Base-by-base conservation (phyloP, 2,797 vertebrate genomes). In the Muraenolepis orangiensis region DNA sequence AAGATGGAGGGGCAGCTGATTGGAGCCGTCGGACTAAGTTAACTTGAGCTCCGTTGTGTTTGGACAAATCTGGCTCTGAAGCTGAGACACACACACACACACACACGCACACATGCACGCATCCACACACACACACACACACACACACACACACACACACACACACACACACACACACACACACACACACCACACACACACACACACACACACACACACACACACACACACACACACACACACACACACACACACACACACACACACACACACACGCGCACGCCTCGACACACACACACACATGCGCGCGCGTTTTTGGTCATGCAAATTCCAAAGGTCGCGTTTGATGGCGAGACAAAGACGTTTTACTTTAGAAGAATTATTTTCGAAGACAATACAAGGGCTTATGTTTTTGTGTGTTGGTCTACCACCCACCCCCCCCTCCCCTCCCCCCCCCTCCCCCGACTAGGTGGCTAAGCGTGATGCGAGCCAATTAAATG, bases 401-500 rank as follows among this genome's bases (percentile, higher is more conserved):
- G 57, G n/a, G n/a, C 12, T n/a, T 61, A 8, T 34, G 32, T 34
- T 3, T 34, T 3, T 34, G 32, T 34, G 32, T 34, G 32, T n/a
- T n/a, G n/a, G n/a, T n/a, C n/a, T n/a, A n/a, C n/a, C n/a, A n/a
- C n/a, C n/a, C n/a, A n/a, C n/a, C n/a, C n/a, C n/a, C n/a, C n/a
- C n/a, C n/a, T n/a, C n/a, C n/a, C n/a, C n/a, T n/a, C n/a, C n/a
- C n/a, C n/a, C n/a, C n/a, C 57, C n/a, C 32, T 4, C 61, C 10
- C 61, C n/a, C 68, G 16, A 36, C 68, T 29, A 85, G 70, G 69
- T 31, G 79, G 61, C 57, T 78, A 76, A 57, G 57, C 57, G n/a
- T 71, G 81, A 86, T 82, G 80, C 79, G 85, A 84, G 86, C 81
- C 81, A 79, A 30, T 78, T 34, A 66, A 36, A n/a, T 40, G 78